Conservation (phyloP, 1,140 invertebrate genomes). For the Aphelenchoides fujianensis region DNA sequence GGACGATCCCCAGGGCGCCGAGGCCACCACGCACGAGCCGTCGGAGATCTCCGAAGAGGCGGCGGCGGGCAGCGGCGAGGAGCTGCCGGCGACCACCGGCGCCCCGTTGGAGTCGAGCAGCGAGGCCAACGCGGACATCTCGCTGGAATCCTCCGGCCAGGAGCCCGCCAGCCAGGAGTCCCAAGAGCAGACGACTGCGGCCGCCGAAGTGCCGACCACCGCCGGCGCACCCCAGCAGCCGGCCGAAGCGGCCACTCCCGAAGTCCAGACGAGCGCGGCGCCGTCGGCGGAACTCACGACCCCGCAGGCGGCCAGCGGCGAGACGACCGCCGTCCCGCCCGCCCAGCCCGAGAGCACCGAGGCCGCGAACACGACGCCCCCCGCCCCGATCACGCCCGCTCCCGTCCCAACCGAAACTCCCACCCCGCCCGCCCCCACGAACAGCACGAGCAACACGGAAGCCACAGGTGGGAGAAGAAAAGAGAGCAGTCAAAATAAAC, state of each 20-base stretch:
- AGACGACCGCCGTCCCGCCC: not conserved
- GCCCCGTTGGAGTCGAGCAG: not conserved
- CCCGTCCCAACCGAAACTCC: too few relatives aligned
- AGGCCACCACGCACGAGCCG: not conserved
- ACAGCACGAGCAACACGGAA: too few relatives aligned
- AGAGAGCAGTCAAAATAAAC: slow-evolving; percentile 1
- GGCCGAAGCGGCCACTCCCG: not conserved
- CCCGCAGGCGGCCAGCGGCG: not conserved
- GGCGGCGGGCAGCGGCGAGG: not conserved
- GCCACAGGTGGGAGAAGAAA: too few relatives aligned
- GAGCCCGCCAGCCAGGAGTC: not conserved
- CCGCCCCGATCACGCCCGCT: too few relatives aligned
- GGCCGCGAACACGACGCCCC: not conserved
- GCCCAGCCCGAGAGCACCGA: not conserved
- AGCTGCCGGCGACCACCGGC: not conserved
- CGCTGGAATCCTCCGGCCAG: slow-evolving; percentile 10
- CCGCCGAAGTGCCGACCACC: not conserved
- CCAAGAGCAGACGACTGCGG: slow-evolving; percentile 13
- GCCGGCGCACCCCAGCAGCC: not conserved
- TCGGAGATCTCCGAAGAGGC: slow-evolving; percentile 10
- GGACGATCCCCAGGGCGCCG: not conserved
- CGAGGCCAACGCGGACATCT: not conserved
- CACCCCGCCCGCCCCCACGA: too few relatives aligned
- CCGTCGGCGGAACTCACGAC: not conserved
- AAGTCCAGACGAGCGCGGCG: slow-evolving; percentile 3